Evolutionary conservation across 2,797 vertebrate species (phyloP).

Genomic region (Ceyx erithaca): DNA sequence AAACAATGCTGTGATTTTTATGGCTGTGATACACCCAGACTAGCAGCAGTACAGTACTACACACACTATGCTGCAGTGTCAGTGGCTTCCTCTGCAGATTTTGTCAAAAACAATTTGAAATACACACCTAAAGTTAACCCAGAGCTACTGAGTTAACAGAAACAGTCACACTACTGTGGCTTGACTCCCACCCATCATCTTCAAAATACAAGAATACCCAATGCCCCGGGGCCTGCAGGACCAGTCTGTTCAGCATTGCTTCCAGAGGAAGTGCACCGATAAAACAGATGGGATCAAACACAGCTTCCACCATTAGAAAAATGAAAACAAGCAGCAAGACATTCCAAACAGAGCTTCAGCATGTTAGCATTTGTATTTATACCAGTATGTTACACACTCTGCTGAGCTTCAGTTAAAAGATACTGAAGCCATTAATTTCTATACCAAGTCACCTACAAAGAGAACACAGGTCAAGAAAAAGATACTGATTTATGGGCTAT

Average conservation of each 20-base stretch:
- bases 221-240: not conserved
- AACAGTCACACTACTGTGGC: not conserved
- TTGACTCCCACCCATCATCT: not conserved
- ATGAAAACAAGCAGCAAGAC: not conserved
- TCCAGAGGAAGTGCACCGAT: fast-evolving
- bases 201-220: not conserved
- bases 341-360: not conserved
- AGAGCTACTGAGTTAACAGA: not conserved
- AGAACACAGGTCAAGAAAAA: not conserved
- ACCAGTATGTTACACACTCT: not conserved
- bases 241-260: not conserved
- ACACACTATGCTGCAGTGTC: not conserved
- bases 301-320: not conserved
- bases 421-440: not conserved
- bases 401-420: not conserved
- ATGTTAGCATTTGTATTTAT: not conserved
- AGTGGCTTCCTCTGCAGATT: not conserved
- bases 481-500: not conserved
- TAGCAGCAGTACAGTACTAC: not conserved
- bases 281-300: not conserved
- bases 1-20: not conserved
- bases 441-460: not conserved
- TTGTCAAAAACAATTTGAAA: not conserved
- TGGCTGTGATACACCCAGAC: not conserved
- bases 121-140: not conserved